Percentiles rank a stretch among this genome's conserved stretches.
These are phyloP conservation scores for Yponomeuta evonymella DNA, from an alignment of 2,888 invertebrate species.

Conservation along the genomic window DNA sequence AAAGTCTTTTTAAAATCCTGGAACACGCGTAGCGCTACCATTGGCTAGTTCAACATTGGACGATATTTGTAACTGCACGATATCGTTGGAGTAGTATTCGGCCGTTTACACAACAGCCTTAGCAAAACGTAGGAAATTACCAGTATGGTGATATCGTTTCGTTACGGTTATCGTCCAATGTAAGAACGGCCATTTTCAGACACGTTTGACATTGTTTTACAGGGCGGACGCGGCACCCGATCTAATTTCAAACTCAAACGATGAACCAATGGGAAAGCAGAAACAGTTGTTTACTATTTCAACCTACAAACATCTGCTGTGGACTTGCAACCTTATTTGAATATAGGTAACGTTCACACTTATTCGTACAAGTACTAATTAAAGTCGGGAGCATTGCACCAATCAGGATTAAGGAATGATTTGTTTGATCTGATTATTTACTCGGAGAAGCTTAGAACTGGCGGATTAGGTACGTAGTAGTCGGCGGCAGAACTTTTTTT, in stretches of 20 bases:
- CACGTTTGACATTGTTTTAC: background rate
- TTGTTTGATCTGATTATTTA: background rate
- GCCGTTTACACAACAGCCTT: no score
- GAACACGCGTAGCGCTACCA: no score
- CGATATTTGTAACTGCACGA: no score
- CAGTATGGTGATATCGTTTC: no score
- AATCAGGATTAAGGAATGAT: background rate
- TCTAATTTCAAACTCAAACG: conserved; percentile 9
- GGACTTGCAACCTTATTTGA: background rate
- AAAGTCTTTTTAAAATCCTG: no score
- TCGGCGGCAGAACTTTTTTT: no score
- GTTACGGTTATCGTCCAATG: no score
- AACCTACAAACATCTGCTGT: background rate
- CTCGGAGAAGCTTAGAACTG: no score
- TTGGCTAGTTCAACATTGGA: no score
- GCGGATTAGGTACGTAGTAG: no score
- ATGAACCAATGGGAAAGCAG: background rate
- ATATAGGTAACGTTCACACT: background rate
- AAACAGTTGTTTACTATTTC: background rate
- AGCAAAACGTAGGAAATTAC: no score
- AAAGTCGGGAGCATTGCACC: background rate
- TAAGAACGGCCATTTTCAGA: background rate
- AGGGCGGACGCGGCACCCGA: background rate
- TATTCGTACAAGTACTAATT: background rate
- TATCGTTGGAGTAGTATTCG: no score